A percentile compares a stretch with the other conserved stretches of the same genome.
Conservation (phyloP, 2,797 vertebrate genomes). For the Rhinichthys osculus region DNA sequence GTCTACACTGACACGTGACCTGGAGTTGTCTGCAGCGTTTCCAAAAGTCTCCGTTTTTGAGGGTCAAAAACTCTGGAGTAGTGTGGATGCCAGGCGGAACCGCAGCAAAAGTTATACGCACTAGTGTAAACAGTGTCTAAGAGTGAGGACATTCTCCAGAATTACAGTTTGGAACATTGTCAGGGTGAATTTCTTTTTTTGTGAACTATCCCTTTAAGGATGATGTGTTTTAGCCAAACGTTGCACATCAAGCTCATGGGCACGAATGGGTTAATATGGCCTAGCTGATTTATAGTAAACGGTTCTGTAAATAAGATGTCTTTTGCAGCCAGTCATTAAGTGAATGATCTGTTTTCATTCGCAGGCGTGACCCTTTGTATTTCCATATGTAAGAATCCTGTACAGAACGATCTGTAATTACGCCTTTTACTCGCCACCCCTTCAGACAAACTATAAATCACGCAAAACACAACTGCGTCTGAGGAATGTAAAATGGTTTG, state of each 20-base stretch:
- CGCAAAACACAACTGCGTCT: slow-evolving; percentile 36
- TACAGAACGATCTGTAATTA: slow-evolving; percentile 35
- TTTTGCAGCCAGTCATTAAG: slow-evolving; percentile 24
- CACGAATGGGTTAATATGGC: background rate
- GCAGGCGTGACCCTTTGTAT: slow-evolving; percentile 26
- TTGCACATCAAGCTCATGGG: background rate
- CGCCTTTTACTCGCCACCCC: slow-evolving; percentile 3
- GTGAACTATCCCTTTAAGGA: background rate
- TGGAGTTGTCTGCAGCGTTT: too few species aligned
- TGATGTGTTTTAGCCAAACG: background rate
- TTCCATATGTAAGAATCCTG: slow-evolving; percentile 26
- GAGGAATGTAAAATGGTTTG: slow-evolving; percentile 32
- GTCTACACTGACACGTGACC: too few species aligned
- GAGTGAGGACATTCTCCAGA: too few species aligned
- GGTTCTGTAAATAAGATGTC: slow-evolving; percentile 29
- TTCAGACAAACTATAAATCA: slow-evolving; percentile 39
- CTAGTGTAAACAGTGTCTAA: too few species aligned
- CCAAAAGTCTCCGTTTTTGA: too few species aligned
- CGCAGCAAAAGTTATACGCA: too few species aligned
- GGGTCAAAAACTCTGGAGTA: too few species aligned
- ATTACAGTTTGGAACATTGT: too few species aligned
- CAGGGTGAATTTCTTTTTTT: background rate
- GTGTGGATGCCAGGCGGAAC: too few species aligned
- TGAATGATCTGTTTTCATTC: slow-evolving; percentile 22
- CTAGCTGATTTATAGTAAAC: background rate